Evolutionary conservation across 2,113 vertebrate genomes (phyloP).

Genomic region (Hippocampus comes): DNA sequence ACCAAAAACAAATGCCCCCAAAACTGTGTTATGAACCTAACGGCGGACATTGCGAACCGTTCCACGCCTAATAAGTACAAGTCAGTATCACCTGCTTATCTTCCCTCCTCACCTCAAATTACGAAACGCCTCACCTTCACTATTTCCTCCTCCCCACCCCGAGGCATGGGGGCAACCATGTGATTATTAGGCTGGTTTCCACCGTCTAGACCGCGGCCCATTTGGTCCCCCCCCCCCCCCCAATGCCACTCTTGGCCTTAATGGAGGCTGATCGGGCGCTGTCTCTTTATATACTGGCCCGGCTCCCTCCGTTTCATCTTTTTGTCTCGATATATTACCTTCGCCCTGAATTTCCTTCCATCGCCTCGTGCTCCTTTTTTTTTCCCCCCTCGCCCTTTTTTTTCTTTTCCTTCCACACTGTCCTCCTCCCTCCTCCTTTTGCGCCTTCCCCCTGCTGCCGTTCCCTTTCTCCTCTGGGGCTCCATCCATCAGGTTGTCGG

Average conservation of each 20-base stretch:
- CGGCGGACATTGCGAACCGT: background rate
- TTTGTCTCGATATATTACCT: constrained; percentile 8
- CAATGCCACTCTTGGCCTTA: constrained; percentile 58
- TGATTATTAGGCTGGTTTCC: constrained; percentile 77
- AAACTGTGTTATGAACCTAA: background rate
- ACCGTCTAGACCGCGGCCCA: constrained; percentile 69
- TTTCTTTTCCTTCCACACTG: constrained; percentile 18
- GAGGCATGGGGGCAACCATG: constrained; percentile 5
- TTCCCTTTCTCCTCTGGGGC: constrained; percentile 76
- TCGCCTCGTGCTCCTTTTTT: constrained; percentile 23
- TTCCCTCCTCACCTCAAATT: background rate
- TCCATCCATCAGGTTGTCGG: constrained; percentile 96
- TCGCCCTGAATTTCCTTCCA: constrained; percentile 23
- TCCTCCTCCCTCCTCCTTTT: constrained; percentile 42
- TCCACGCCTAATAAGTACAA: too few species aligned
- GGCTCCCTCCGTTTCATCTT: constrained; percentile 3
- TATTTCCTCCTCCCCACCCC: background rate
- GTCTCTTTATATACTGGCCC: constrained; percentile 12
- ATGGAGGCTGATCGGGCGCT: constrained; percentile 73
- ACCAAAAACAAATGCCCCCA: background rate
- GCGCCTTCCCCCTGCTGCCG: constrained; percentile 57
- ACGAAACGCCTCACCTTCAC: too few species aligned
- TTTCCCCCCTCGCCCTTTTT: constrained; percentile 27
- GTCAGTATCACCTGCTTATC: constrained; percentile 13
- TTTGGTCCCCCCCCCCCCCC: constrained; percentile 73